phyloP scores from a whole-genome alignment of 2,113 vertebrate species.

The Pelvicachromis taeniatus region DNA sequence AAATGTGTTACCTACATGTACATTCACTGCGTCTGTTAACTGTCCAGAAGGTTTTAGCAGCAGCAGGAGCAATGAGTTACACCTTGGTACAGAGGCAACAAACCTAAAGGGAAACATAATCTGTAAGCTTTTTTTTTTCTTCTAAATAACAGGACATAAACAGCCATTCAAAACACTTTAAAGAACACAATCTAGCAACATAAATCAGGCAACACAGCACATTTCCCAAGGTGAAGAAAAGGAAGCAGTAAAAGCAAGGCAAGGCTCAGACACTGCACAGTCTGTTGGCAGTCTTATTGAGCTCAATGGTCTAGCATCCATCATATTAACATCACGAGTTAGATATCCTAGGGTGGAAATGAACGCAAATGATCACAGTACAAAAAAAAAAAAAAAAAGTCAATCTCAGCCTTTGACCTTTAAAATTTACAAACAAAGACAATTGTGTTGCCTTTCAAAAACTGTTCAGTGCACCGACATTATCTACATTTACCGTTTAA shows the following conservation, averaged over 20 bases:
- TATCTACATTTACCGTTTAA: neutral
- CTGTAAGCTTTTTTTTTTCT: neutral
- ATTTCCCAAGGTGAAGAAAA: neutral
- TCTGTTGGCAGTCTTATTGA: constrained; percentile 17
- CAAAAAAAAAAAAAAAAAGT: neutral
- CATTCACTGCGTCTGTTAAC: constrained; percentile 15
- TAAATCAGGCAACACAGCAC: constrained; percentile 14
- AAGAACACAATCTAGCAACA: constrained; percentile 1
- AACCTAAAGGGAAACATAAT: neutral
- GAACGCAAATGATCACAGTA: neutral
- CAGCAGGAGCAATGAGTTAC: neutral
- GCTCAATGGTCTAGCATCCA: neutral
- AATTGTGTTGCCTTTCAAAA: neutral
- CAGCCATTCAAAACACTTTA: neutral
- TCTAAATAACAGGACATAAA: neutral
- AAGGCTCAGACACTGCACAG: neutral
- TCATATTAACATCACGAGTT: neutral
- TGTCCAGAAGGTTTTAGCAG: neutral
- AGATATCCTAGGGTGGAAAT: neutral
- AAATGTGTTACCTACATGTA: neutral
- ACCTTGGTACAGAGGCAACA: neutral
- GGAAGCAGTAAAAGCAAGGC: neutral
- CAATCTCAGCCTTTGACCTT: neutral
- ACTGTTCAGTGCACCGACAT: neutral
- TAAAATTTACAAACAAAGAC: neutral